phyloP scores from a whole-genome alignment of 2,113 vertebrate genomes.

The Nesogale talazaci region DNA sequence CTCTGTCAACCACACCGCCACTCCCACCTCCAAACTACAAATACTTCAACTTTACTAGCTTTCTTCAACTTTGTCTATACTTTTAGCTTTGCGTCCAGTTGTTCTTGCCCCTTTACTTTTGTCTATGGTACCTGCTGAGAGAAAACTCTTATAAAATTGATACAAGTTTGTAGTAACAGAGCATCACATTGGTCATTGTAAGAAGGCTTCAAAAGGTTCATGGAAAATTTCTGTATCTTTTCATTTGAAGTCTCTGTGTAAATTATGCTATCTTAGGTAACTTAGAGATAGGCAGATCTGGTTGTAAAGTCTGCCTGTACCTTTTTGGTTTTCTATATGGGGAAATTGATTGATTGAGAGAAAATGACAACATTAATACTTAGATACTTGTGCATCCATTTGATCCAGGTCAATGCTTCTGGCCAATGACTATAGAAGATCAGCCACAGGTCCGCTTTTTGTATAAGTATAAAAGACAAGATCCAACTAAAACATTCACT shows the following conservation, averaged over 20 bases:
- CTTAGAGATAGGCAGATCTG: not conserved
- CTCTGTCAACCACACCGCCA: not conserved
- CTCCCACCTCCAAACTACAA: not conserved
- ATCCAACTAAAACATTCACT: not conserved
- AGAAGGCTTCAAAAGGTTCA: too few relatives aligned
- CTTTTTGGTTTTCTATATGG: not conserved
- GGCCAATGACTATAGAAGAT: conserved; percentile 14
- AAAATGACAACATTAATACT: conserved; percentile 1
- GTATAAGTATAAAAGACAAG: conserved; percentile 40
- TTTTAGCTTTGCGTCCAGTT: conserved; percentile 38
- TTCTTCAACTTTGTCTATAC: not conserved
- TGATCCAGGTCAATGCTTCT: conserved; percentile 20
- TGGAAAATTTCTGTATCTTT: too few relatives aligned
- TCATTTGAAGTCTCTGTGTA: not conserved
- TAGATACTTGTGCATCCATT: not conserved
- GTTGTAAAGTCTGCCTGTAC: not conserved
- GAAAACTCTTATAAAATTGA: conserved; percentile 46
- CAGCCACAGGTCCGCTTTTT: not conserved
- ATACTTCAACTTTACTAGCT: conserved; percentile 25
- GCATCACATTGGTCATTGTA: conserved; percentile 36
- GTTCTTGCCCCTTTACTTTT: conserved; percentile 17
- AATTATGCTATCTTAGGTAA: conserved; percentile 47
- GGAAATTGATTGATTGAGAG: not conserved
- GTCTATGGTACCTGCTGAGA: not conserved
- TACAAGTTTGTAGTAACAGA: conserved; percentile 1